A percentile compares a stretch with the other conserved stretches of the same genome.
Conservation (phyloP, 1,140 invertebrate species). For the Microplitis mediator region DNA sequence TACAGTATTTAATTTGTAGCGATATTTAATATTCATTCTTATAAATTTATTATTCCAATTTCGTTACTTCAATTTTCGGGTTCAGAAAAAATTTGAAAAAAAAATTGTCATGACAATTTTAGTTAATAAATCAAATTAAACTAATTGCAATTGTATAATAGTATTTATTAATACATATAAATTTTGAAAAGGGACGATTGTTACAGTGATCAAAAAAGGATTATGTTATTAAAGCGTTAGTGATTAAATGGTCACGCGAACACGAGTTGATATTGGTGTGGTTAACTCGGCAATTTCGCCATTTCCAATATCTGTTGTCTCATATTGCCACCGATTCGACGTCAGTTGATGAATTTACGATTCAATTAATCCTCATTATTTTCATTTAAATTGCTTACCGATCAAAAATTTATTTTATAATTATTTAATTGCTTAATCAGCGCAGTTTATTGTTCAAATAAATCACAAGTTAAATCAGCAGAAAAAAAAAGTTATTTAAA, state of each 20-base stretch:
- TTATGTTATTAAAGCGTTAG: not conserved
- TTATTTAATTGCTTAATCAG: not conserved
- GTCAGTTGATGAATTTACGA: not conserved
- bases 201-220: conserved; percentile 2
- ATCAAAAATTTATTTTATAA: not conserved
- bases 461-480: too few relatives aligned
- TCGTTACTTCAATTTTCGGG: too few relatives aligned
- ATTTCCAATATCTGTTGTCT: conserved; percentile 8
- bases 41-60: too few relatives aligned
- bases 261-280: not conserved
- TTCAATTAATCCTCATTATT: conserved; percentile 12
- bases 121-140: too few relatives aligned
- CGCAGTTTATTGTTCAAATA: too few relatives aligned
- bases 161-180: too few relatives aligned
- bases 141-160: too few relatives aligned
- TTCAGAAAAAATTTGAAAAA: too few relatives aligned
- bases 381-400: not conserved
- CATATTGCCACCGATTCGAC: conserved; percentile 8
- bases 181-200: not conserved
- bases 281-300: conserved; percentile 3
- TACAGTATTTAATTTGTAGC: too few relatives aligned
- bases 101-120: too few relatives aligned
- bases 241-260: conserved; percentile 6
- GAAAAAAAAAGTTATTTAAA: too few relatives aligned
- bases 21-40: too few relatives aligned